A percentile compares a stretch with the other conserved stretches of the same genome.
Conservation (phyloP, 2,888 invertebrate genomes). For the Acleris holmiana region DNA sequence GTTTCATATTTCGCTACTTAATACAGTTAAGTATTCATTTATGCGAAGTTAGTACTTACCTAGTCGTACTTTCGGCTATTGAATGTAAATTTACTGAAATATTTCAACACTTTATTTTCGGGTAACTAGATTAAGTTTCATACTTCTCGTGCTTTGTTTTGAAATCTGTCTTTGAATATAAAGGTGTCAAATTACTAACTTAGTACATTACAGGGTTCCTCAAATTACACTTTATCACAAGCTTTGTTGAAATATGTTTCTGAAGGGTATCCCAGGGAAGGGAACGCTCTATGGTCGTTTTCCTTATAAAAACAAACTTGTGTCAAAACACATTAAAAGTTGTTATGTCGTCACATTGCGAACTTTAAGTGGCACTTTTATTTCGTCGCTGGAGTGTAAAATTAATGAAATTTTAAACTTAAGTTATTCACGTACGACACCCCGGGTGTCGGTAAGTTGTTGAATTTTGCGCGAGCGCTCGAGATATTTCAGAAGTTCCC, state of each 20-base stretch:
- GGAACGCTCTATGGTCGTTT: not conserved
- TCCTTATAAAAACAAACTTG: conserved; percentile 1
- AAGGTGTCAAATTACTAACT: too few species aligned
- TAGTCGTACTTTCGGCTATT: too few species aligned
- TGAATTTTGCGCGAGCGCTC: conserved; percentile 52
- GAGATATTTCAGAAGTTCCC: conserved; percentile 50
- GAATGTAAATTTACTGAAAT: too few species aligned
- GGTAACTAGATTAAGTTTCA: too few species aligned
- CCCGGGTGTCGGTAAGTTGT: conserved; percentile 43
- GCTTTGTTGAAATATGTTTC: not conserved
- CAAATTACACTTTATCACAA: not conserved
- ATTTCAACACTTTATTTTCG: too few species aligned
- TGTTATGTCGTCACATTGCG: not conserved
- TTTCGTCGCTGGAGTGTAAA: conserved; percentile 2
- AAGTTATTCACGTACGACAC: conserved; percentile 34
- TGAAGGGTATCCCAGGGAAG: not conserved
- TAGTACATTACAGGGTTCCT: not conserved
- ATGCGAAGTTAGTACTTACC: too few species aligned
- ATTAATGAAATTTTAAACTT: conserved; percentile 25
- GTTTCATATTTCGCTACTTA: too few species aligned
- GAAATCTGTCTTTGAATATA: too few species aligned
- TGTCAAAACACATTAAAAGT: conserved; percentile 4
- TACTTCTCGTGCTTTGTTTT: too few species aligned
- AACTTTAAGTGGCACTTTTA: conserved; percentile 9
- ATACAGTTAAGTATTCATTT: too few species aligned